Evolutionary conservation across 1,140 invertebrate genomes (phyloP), one percentile per base, ranked within the genome.

Genomic region (Cydia fagiglandana): DNA sequence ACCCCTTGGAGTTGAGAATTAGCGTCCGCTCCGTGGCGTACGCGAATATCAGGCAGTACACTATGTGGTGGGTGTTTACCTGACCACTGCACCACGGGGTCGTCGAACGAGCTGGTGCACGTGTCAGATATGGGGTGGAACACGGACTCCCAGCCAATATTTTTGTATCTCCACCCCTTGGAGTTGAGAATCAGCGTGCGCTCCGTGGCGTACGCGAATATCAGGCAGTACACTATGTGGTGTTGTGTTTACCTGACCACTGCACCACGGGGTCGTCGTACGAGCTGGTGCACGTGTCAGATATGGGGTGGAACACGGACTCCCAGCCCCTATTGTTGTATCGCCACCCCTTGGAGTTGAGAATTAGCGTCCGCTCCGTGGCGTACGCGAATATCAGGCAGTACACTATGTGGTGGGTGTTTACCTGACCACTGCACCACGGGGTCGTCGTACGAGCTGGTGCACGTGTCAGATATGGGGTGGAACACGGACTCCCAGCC

Each of bases 301-400:
- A 99, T 10, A 99, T 10, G 0, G 98, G 98, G 78, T 96, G 93
- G 87, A 99, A 99, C 10, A 99, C 97, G 79, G 98, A 96, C 85
- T 99, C 98, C 98, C 98, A 99, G 1, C 99, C 99, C 73, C 95
- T 95, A 82, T 95, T 96, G 93, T 95, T 96, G 93, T 99, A 99
- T n/a, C 98, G 92, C 99, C 99, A 99, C 4, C 97, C 97, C 80
- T 97, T 96, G 0, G 99, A 99, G 88, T 99, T 97, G 1, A 99
- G 91, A 76, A 99, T 97, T 15, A 99, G 89, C 0, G 99, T 99
- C 76, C 99, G 93, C 86, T 98, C 95, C 0, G 98, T 98, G 6
- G 98, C 98, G 89, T 99, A 99, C 2, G 99, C 98, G 90, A 24
- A 24, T 24, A 24, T 24, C 24, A 24, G 24, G n/a, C n/a, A n/a